Evolutionary conservation across 2,888 invertebrate species (phyloP), one percentile per base, ranked within the genome.

Genomic region (Panzeria rudis): DNA sequence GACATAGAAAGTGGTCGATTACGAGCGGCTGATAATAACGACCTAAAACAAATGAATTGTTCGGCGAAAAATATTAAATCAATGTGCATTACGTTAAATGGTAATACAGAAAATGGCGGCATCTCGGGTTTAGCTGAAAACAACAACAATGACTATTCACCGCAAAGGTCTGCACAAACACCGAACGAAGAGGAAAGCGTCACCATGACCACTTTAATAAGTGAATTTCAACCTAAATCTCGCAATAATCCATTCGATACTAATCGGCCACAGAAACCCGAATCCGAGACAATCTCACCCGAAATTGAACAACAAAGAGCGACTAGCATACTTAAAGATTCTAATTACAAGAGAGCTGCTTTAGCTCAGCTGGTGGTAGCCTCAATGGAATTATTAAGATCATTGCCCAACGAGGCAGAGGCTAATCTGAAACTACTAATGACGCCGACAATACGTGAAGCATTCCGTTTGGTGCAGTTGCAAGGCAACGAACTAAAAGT

Each of bases 301-400:
- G 97, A 97, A 92, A 96, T 97, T 76, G 97, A 97, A 89, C 96
- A 96, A 88, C 97, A 97, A 90, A 94, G 97, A 87, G 94, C 95
- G 72, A 94, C 95, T 64, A 97, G 97, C 89, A 96, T 97, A 84
- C 95, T 95, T 86, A 97, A 97, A 94, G 98, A 98, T 91, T 95
- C 96, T 73, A 98, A 98, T 89, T 97, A 97, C 20, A 97, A 96
- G 90, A 94, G 96, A 84, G 95, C 95, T 77, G 96, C 97, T 23
- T 95, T 97, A 93, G 96, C 97, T 35, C 97, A 98, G 92, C 95
- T 97, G 88, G 94, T 98, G 88, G 96, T 96, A 91, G 96, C 97
- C 25, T 96, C 97, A 86, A 94, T 98, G 90, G 97, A 98, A 90
- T 93, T 98, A 87, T 94, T 95, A 13, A 92, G 95, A 29, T 94